Conservation (phyloP, 2,113 vertebrate genomes). For the Syngnathus typhle region DNA sequence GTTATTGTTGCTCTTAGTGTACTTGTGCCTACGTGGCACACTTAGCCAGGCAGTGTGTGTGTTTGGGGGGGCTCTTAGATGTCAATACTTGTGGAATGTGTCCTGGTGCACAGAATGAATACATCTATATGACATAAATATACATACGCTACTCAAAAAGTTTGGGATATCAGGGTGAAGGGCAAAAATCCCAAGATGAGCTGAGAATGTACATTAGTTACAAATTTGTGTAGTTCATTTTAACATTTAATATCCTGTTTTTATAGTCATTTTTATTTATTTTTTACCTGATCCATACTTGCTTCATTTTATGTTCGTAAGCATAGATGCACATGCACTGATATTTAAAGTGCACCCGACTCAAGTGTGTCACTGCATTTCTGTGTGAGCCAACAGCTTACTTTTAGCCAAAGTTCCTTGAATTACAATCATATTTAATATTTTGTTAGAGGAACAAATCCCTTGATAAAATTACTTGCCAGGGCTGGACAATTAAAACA, state of each 20-base stretch:
- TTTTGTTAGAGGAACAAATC: too few relatives aligned
- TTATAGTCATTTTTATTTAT: too few relatives aligned
- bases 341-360: neutral
- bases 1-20: conserved; percentile 74
- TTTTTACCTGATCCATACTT: too few relatives aligned
- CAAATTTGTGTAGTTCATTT: neutral
- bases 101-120: conserved; percentile 71
- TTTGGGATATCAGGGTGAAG: neutral
- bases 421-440: too few relatives aligned
- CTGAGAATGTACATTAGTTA: neutral
- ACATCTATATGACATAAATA: conserved; percentile 34
- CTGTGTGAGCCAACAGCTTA: too few relatives aligned
- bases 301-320: too few relatives aligned
- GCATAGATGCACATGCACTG: neutral
- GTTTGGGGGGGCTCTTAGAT: conserved; percentile 63
- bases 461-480: too few relatives aligned
- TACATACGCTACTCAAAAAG: neutral
- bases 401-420: too few relatives aligned
- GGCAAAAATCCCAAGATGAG: neutral
- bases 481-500: too few relatives aligned
- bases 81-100: conserved; percentile 73
- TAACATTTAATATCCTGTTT: too few relatives aligned
- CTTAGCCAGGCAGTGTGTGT: too few relatives aligned
- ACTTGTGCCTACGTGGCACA: conserved; percentile 69
- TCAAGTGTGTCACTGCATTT: too few relatives aligned